phyloP scores from a whole-genome alignment of 2,888 invertebrate genomes.

The Mylabris sibirica region DNA sequence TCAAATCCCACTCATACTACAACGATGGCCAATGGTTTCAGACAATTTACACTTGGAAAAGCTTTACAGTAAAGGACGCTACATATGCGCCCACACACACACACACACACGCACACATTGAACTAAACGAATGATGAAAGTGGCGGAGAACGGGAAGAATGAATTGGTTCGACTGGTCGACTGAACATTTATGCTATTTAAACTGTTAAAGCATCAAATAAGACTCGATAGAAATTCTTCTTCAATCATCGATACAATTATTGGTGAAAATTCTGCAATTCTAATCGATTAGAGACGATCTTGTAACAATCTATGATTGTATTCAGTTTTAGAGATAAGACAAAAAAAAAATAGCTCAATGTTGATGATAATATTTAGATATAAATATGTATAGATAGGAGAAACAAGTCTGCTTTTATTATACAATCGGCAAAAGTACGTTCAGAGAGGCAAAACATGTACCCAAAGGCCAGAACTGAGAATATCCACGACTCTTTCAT shows the following conservation, averaged over 20 bases:
- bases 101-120: background rate
- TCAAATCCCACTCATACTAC: constrained; percentile 47
- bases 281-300: constrained; percentile 14
- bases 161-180: background rate
- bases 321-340: no score
- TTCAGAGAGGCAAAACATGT: constrained; percentile 41
- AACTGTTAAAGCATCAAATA: constrained; percentile 19
- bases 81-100: background rate
- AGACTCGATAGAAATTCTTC: constrained; percentile 31
- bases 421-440: constrained; percentile 38
- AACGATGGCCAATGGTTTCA: constrained; percentile 48
- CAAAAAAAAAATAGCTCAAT: background rate
- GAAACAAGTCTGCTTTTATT: background rate
- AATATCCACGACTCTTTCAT: constrained; percentile 43
- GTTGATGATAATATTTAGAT: background rate
- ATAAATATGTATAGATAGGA: background rate
- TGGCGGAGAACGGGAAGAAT: background rate
- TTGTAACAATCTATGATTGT: background rate
- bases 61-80: constrained; percentile 20
- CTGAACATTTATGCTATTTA: constrained; percentile 26
- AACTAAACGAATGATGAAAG: constrained; percentile 20
- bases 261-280: constrained; percentile 15
- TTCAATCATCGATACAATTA: constrained; percentile 21
- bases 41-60: constrained; percentile 50
- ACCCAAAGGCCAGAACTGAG: constrained; percentile 39